phyloP scores from a whole-genome alignment of 1,140 invertebrate genomes.

The Andrena cerasifolii region DNA sequence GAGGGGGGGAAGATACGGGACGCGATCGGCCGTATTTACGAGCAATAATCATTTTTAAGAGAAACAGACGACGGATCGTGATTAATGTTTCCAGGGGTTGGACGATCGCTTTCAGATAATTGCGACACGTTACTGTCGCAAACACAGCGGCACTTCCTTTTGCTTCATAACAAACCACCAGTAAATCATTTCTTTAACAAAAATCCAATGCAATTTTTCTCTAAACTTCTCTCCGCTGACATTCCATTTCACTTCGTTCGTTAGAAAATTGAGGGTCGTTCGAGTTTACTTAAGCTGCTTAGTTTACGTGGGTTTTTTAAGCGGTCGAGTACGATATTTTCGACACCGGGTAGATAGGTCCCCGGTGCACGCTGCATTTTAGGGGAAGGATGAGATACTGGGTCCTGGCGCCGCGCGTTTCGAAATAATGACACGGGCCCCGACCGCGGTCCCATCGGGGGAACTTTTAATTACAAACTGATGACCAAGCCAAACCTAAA shows the following conservation, averaged over 20 bases:
- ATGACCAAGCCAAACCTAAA: slow-evolving; percentile 81
- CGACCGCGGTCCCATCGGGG: slow-evolving; percentile 72
- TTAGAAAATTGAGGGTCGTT: too few species aligned
- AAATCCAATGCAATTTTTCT: not conserved
- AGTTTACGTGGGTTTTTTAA: too few species aligned
- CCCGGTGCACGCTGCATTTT: slow-evolving; percentile 71
- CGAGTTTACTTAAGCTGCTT: too few species aligned
- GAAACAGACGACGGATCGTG: not conserved
- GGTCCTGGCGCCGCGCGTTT: slow-evolving; percentile 79
- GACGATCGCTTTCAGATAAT: slow-evolving; percentile 10
- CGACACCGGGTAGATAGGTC: slow-evolving; percentile 73
- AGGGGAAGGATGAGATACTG: slow-evolving; percentile 78
- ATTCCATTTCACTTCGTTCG: too few species aligned
- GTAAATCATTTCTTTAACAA: not conserved
- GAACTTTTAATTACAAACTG: slow-evolving; percentile 82
- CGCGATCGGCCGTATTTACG: slow-evolving; percentile 13
- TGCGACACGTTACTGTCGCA: slow-evolving; percentile 1
- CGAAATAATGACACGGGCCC: slow-evolving; percentile 80
- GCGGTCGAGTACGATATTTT: slow-evolving; percentile 16
- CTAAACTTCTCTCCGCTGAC: too few species aligned
- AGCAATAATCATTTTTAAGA: slow-evolving; percentile 37
- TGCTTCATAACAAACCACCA: not conserved
- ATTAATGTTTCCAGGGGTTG: slow-evolving; percentile 12
- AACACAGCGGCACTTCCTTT: not conserved
- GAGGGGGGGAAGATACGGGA: slow-evolving; percentile 6